Evolutionary conservation across 2,113 vertebrate genomes (phyloP).

Genomic region (Megaceryle maxima): DNA sequence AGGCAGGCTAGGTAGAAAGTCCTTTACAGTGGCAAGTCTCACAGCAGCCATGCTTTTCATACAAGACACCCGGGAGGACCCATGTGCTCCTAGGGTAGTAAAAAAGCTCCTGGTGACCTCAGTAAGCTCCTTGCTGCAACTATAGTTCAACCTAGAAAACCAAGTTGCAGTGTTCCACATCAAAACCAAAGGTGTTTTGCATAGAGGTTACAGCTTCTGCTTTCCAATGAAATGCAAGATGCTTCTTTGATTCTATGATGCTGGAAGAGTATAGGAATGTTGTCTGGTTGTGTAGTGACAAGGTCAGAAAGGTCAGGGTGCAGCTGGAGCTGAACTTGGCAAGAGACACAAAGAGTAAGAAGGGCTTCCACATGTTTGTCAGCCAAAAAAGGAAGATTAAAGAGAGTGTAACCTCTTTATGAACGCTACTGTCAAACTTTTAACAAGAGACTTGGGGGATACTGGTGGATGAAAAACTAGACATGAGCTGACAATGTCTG

Average conservation of each 20-base stretch:
- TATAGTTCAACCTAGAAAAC: background rate
- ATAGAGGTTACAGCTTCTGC: background rate
- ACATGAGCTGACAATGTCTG: too few species aligned
- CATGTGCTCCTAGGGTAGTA: background rate
- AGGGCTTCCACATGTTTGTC: too few species aligned
- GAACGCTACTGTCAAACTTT: too few species aligned
- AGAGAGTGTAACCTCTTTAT: too few species aligned
- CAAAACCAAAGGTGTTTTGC: background rate
- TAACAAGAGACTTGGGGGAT: too few species aligned
- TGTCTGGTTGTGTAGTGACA: too few species aligned
- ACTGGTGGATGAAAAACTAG: too few species aligned
- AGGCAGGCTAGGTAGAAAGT: background rate
- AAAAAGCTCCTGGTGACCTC: background rate
- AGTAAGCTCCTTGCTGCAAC: background rate
- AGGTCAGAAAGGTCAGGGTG: too few species aligned
- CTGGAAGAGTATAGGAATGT: too few species aligned
- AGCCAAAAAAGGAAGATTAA: too few species aligned
- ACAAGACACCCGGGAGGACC: background rate
- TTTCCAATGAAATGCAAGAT: background rate
- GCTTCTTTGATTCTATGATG: background rate
- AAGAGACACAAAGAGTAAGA: too few species aligned
- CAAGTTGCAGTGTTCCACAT: fast-evolving
- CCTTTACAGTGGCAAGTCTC: background rate
- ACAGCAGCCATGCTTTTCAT: background rate
- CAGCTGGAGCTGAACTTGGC: too few species aligned